Base-by-base conservation (phyloP, 2,888 invertebrate species). In the Uropetala carovei region DNA sequence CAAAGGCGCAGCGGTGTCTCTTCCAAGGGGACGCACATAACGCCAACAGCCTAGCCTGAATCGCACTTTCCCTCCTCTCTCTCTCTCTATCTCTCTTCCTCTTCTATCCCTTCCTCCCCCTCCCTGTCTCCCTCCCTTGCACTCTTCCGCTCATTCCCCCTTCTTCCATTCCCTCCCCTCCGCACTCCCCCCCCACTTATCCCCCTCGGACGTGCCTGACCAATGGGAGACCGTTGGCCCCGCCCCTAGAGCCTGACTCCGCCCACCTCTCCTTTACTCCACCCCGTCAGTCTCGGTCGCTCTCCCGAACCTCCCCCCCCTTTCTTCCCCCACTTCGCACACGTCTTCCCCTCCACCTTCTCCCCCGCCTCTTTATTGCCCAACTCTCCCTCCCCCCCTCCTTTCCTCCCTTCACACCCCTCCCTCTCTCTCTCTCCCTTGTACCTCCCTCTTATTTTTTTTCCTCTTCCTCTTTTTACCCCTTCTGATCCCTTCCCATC, bases 211-310 rank as follows among this genome's bases (percentile, higher is more conserved):
- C 89, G 68, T 1, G n/a, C 18, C 64, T 43, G 68, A 89, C 89
- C 89, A 89, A 89, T 89, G 89, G 89, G 64, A 68, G 27, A 9
- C 89, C 18, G 43, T 43, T 11, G 68, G 64, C 89, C 68, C 89
- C 64, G 18, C 89, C 89, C 89, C 59, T 43, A 13, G 89, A 16
- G 43, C 43, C 18, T 56, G 68, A 64, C 89, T 89, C 89, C 89
- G 30, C 89, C 89, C 89, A 68, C 56, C n/a, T 68, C 89, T 56
- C 18, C 43, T 89, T 30, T 64, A 89, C 89, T 89, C 89, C 89
- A 89, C 89, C 89, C 89, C 14, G 59, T 86, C 22, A 22, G 11
- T 22, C 57, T 59, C 59, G n/a, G 18, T 8, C 60, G 27, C 27
- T 86, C 84, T 56, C 13, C 8, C 22, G 57, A 56, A 14, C 64